Evolutionary conservation across 2,888 invertebrate species (phyloP), one percentile per base, ranked within the genome.

Genomic region (Cryptocephalus primarius): DNA sequence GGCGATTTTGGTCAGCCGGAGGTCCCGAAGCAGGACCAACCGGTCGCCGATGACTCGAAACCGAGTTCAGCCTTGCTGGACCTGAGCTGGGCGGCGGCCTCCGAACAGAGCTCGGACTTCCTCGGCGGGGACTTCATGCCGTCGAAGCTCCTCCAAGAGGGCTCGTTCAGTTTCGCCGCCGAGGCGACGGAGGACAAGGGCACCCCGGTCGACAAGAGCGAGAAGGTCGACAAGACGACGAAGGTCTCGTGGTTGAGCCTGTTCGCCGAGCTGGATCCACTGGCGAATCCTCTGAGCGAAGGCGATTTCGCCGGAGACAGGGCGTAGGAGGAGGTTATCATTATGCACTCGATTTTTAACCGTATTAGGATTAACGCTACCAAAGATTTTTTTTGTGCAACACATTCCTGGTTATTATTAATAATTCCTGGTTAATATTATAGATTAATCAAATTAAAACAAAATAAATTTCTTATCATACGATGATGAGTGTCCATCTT

Each of bases 191-290:
- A 52, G 14, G 53, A 55, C 13, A 46, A 51, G 40, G 47, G 46
- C 34, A 11, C 39, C 33, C 43, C 39, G 34, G 43, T 38, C 42
- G 40, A 55, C 59, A 41, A 63, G 53, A 45, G 57, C 59, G 47
- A 61, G 51, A 45, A 45, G 32, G 40, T 46, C 41, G 44, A 44
- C 34, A 45, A 52, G 34, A 48, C 47, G 10, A 56, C 54, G 40
- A 43, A 14, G 58, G 62, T 71, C 52, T 66, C 68, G 10, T 95
- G 94, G 94, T 83, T 90, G 64, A 89, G 88, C 69, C 73, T 94
- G 45, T 94, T 95, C 73, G 88, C 93, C 36, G 94, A 94, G 69
- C 71, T 95, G 48, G 94, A 95, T 72, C 94, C 94, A 1, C 73
- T 94, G 33, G 82, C 90, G 9, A 91, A 92, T 72, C n/a, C 11